phyloP scores from a whole-genome alignment of 2,888 invertebrate species.

The Drosophila siamana region DNA sequence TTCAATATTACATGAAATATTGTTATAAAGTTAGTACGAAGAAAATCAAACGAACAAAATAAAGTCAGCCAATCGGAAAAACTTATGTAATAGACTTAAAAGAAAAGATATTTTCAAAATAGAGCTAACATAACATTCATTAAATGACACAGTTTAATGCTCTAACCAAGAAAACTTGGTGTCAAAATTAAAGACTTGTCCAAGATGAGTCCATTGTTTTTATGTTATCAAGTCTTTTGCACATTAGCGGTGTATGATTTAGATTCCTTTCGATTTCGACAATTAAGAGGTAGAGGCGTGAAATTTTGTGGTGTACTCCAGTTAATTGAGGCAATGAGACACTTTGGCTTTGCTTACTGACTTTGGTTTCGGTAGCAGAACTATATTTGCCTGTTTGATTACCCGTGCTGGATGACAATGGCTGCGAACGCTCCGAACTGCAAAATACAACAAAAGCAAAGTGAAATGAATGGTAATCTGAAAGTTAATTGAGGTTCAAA shows the following conservation, averaged over 20 bases:
- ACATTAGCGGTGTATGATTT: conserved; percentile 37
- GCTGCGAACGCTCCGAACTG: conserved; percentile 85
- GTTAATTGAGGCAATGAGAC: conserved; percentile 75
- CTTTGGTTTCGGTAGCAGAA: conserved; percentile 93
- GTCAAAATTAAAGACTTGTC: background rate
- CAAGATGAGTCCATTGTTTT: conserved; percentile 3
- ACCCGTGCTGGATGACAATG: conserved; percentile 82
- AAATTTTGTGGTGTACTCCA: conserved; percentile 77
- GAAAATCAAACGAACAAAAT: background rate
- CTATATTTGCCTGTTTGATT: conserved; percentile 85
- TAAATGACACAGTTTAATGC: no score
- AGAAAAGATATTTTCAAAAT: no score
- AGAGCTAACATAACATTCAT: no score
- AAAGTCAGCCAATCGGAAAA: no score
- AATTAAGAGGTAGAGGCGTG: conserved; percentile 62
- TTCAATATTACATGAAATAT: background rate
- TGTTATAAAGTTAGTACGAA: background rate
- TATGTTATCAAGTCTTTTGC: conserved; percentile 11
- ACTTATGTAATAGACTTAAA: no score
- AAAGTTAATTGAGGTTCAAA: background rate
- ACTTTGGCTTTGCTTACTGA: conserved; percentile 95
- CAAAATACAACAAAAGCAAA: conserved; percentile 23
- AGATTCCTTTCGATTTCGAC: conserved; percentile 46
- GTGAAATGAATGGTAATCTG: background rate
- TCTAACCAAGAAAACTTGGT: no score